phyloP scores from a whole-genome alignment of 2,888 invertebrate species.

The Pasiphila rectangulata region DNA sequence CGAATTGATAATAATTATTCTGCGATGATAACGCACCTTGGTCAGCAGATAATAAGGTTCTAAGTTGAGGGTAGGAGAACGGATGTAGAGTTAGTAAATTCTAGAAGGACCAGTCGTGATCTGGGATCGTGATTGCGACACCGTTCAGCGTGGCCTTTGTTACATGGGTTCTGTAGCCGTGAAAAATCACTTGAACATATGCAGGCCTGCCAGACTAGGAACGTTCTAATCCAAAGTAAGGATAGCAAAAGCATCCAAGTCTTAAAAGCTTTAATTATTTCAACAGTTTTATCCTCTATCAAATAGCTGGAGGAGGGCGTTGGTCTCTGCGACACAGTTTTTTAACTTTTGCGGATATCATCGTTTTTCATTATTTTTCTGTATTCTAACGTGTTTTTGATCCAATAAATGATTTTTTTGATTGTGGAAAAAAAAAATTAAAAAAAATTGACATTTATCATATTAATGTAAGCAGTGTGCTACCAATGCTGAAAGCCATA shows the following conservation, averaged over 20 bases:
- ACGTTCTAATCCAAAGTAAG: conserved; percentile 69
- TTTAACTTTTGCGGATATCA: too few species aligned
- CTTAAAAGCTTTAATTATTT: too few species aligned
- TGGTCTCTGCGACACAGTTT: too few species aligned
- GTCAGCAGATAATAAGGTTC: conserved; percentile 27
- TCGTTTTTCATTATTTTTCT: too few species aligned
- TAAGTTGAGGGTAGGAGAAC: conserved; percentile 29
- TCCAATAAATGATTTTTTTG: too few species aligned
- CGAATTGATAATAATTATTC: conserved; percentile 24
- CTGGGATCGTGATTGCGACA: conserved; percentile 79
- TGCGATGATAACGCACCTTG: conserved; percentile 28
- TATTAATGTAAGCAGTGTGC: too few species aligned
- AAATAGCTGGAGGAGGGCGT: too few species aligned
- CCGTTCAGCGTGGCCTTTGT: conserved; percentile 78
- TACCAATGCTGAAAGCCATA: too few species aligned
- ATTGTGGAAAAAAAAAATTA: not conserved
- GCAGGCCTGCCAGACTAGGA: conserved; percentile 65
- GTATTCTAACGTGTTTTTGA: too few species aligned
- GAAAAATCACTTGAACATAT: conserved; percentile 80
- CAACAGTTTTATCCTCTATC: too few species aligned
- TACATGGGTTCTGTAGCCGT: conserved; percentile 75
- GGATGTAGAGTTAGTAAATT: conserved; percentile 57
- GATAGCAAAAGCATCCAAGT: conserved; percentile 42
- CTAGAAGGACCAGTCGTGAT: conserved; percentile 75
- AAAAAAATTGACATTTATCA: too few species aligned